Evolutionary conservation across 1,140 invertebrate species (phyloP).

Genomic region (Zelostemma sp.): DNA sequence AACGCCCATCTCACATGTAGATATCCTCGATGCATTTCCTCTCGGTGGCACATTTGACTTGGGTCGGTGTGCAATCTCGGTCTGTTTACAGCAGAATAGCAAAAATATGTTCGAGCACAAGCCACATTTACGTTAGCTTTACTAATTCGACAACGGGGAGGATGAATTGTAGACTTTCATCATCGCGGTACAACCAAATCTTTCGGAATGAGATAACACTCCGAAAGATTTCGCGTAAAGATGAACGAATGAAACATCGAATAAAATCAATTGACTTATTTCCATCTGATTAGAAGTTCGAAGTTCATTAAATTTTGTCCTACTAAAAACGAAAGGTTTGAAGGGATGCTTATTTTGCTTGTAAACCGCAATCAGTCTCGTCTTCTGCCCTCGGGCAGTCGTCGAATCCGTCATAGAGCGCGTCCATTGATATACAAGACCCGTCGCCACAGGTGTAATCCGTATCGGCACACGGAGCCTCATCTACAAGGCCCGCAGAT

Average conservation of each 20-base stretch:
- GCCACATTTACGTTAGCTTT: constrained; percentile 42
- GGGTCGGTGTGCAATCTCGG: constrained; percentile 65
- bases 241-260: too few relatives aligned
- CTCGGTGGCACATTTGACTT: constrained; percentile 71
- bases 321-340: not conserved
- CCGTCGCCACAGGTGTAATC: constrained; percentile 76
- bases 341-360: constrained; percentile 28
- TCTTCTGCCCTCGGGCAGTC: constrained; percentile 83
- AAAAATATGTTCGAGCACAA: constrained; percentile 50
- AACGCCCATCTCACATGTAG: constrained; percentile 77
- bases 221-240: too few relatives aligned
- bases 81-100: constrained; percentile 58
- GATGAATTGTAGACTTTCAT: too few relatives aligned
- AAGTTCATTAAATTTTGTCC: too few relatives aligned
- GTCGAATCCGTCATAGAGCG: constrained; percentile 79
- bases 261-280: too few relatives aligned
- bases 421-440: constrained; percentile 77
- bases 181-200: too few relatives aligned
- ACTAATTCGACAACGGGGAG: constrained; percentile 13
- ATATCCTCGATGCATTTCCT: constrained; percentile 71
- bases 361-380: constrained; percentile 75
- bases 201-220: too few relatives aligned
- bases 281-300: too few relatives aligned
- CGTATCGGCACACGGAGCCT: constrained; percentile 70
- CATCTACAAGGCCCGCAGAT: constrained; percentile 60